phyloP scores from a whole-genome alignment of 2,797 vertebrate species.

The Discoglossus pictus region DNA sequence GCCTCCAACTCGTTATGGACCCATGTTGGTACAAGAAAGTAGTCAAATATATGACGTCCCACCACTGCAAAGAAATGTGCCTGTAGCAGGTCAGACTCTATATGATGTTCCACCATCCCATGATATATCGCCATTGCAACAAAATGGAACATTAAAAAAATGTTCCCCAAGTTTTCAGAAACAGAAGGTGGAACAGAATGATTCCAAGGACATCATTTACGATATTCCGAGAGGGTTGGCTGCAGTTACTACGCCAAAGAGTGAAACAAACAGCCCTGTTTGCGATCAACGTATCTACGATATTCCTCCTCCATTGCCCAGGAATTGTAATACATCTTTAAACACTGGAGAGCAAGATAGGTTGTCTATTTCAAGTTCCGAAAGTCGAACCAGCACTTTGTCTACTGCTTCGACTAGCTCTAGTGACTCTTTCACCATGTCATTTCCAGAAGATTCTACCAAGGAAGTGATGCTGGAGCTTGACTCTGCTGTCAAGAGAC shows the following conservation, averaged over 20 bases:
- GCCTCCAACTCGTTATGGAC: conserved; percentile 54
- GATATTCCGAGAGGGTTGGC: conserved; percentile 64
- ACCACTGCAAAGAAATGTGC: conserved; percentile 48
- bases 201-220: conserved; percentile 63
- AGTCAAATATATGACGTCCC: conserved; percentile 51
- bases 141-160: conserved; percentile 44
- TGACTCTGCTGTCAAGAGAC: conserved; percentile 72
- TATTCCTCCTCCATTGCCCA: conserved; percentile 31
- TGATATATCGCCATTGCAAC: conserved; percentile 6
- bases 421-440: conserved; percentile 61
- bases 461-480: conserved; percentile 75
- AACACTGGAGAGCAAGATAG: conserved; percentile 45
- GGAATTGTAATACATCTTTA: not conserved
- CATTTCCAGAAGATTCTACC: conserved; percentile 70
- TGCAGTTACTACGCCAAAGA: not conserved
- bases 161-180: conserved; percentile 44
- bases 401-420: conserved; percentile 79
- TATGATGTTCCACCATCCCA: conserved; percentile 48
- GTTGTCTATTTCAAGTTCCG: conserved; percentile 54
- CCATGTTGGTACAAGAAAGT: not conserved
- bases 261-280: rapidly evolving
- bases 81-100: conserved; percentile 40
- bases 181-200: conserved; percentile 53
- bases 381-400: conserved; percentile 74
- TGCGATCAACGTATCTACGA: conserved; percentile 1